Conservation (phyloP, 2,888 invertebrate genomes). For the Alentia gelatinosa region DNA sequence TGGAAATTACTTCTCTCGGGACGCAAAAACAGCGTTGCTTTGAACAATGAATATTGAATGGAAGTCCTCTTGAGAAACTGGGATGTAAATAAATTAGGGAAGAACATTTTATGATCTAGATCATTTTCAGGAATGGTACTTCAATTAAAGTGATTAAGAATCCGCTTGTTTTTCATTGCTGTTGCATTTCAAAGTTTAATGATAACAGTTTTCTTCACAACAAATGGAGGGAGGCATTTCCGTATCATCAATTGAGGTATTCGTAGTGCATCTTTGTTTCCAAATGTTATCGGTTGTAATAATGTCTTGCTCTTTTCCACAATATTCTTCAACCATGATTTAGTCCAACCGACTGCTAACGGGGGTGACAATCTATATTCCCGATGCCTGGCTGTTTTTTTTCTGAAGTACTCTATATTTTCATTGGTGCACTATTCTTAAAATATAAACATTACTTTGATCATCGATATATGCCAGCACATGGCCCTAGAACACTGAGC, state of each 20-base stretch:
- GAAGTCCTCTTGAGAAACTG: background rate
- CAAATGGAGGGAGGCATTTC: background rate
- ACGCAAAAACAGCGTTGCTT: background rate
- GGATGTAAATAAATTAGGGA: background rate
- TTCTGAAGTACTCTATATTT: no score
- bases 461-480: no score
- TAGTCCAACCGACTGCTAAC: no score
- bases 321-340: no score
- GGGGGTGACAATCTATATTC: no score
- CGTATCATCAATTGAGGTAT: background rate
- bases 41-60: background rate
- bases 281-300: no score
- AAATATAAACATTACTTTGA: no score
- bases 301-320: no score
- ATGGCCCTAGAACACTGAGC: no score
- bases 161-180: background rate
- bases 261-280: background rate
- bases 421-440: no score
- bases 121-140: background rate
- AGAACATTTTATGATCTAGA: background rate
- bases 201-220: background rate
- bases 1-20: conserved; percentile 1
- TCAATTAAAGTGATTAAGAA: background rate
- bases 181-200: background rate
- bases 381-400: no score